Conservation (phyloP, 2,888 invertebrate species). For the Cosmia pyralina region DNA sequence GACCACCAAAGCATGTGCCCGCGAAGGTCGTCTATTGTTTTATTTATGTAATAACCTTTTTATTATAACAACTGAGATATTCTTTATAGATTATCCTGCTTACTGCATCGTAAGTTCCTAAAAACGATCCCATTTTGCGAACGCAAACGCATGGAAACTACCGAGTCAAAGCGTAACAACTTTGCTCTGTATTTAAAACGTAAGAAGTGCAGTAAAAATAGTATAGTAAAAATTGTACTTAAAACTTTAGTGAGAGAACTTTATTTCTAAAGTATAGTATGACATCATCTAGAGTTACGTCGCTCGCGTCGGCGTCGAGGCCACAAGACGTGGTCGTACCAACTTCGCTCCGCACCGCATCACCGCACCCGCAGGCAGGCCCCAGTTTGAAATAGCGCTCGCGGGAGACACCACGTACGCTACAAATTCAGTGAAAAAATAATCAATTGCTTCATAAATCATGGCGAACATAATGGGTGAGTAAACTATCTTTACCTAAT, state of each 20-base stretch:
- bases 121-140: conserved; percentile 13
- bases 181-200: conserved; percentile 28
- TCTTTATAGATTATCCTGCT: conserved; percentile 9
- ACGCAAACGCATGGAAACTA: background rate
- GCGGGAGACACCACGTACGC: conserved; percentile 70
- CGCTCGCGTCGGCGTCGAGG: conserved; percentile 68
- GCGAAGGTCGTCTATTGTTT: conserved; percentile 60
- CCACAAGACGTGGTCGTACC: conserved; percentile 63
- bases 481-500: conserved; percentile 63
- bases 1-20: conserved; percentile 48
- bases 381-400: conserved; percentile 74
- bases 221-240: conserved; percentile 46
- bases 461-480: conserved; percentile 87
- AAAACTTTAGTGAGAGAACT: conserved; percentile 59
- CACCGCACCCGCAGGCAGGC: conserved; percentile 1
- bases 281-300: conserved; percentile 75
- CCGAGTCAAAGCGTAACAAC: background rate
- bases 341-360: conserved; percentile 35
- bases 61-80: conserved; percentile 24
- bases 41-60: conserved; percentile 27
- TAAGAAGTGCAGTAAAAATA: conserved; percentile 32
- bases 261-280: conserved; percentile 69
- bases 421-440: conserved; percentile 69
- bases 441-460: conserved; percentile 69
- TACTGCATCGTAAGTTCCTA: background rate